Evolutionary conservation across 2,888 invertebrate species (phyloP).

Genomic region (Dendrolimus pini): DNA sequence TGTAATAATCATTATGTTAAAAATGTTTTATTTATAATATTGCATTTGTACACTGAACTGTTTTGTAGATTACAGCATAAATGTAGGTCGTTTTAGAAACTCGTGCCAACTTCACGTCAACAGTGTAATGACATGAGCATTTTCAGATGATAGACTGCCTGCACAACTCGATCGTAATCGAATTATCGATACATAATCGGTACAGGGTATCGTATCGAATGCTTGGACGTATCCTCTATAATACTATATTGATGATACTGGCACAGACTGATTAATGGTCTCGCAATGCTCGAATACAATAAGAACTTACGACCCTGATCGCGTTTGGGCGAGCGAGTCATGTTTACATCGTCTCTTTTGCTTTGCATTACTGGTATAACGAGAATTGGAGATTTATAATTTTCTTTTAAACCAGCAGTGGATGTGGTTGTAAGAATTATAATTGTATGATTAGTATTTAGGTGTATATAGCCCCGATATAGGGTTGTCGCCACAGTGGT

Average conservation of each 20-base stretch:
- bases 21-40: too few species aligned
- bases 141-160: constrained; percentile 60
- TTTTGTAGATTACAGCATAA: not conserved
- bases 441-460: constrained; percentile 7
- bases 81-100: constrained; percentile 8
- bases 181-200: constrained; percentile 69
- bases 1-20: too few species aligned
- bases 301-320: constrained; percentile 39
- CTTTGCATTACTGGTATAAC: too few species aligned
- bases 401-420: constrained; percentile 17
- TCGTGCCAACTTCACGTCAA: constrained; percentile 15
- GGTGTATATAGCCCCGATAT: constrained; percentile 37
- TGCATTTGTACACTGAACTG: too few species aligned
- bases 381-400: too few species aligned
- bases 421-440: constrained; percentile 7
- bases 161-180: constrained; percentile 60
- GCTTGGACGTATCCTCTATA: constrained; percentile 67
- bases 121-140: constrained; percentile 45
- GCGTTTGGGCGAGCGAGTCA: constrained; percentile 29
- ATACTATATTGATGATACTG: constrained; percentile 73
- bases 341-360: too few species aligned
- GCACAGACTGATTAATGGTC: constrained; percentile 74
- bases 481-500: constrained; percentile 70
- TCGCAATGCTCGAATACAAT: constrained; percentile 60
- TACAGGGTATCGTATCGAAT: constrained; percentile 67